Evolutionary conservation across 2,888 invertebrate species (phyloP).

Genomic region (Psococerastis gibbosa): DNA sequence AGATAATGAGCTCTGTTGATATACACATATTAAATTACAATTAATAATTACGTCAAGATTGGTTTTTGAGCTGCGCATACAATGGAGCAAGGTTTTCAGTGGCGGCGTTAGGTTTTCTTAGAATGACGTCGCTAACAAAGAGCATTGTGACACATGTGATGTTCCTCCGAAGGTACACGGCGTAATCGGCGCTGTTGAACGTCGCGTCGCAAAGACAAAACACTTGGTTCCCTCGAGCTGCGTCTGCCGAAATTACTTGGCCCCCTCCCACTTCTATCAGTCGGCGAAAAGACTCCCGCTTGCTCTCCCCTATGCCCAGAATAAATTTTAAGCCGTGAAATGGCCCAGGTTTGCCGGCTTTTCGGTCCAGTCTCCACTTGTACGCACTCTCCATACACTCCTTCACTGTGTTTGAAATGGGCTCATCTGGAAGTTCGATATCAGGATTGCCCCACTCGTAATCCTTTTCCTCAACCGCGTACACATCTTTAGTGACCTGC

Average conservation of each 20-base stretch:
- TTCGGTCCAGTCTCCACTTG: not conserved
- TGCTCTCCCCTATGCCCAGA: constrained; percentile 37
- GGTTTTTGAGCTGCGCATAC: too few species aligned
- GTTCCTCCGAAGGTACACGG: not conserved
- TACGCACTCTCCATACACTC: not conserved
- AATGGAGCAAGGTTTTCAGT: not conserved
- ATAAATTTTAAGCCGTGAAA: constrained; percentile 35
- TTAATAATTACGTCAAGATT: too few species aligned
- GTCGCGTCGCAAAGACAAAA: not conserved
- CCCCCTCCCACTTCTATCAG: constrained; percentile 66
- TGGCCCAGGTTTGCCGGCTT: constrained; percentile 22
- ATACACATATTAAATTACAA: too few species aligned
- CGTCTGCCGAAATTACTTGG: not conserved
- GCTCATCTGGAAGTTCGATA: constrained; percentile 22
- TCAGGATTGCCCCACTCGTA: constrained; percentile 71
- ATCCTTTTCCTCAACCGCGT: constrained; percentile 44
- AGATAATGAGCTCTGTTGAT: too few species aligned
- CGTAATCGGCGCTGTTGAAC: not conserved
- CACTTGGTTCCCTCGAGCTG: not conserved
- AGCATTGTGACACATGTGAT: not conserved
- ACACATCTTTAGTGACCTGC: constrained; percentile 19
- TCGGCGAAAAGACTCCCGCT: constrained; percentile 40
- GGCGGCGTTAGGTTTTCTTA: not conserved
- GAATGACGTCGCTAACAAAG: not conserved
- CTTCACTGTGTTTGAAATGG: not conserved